Base-by-base conservation (phyloP, 2,888 invertebrate genomes). In the Tachina grossa region DNA sequence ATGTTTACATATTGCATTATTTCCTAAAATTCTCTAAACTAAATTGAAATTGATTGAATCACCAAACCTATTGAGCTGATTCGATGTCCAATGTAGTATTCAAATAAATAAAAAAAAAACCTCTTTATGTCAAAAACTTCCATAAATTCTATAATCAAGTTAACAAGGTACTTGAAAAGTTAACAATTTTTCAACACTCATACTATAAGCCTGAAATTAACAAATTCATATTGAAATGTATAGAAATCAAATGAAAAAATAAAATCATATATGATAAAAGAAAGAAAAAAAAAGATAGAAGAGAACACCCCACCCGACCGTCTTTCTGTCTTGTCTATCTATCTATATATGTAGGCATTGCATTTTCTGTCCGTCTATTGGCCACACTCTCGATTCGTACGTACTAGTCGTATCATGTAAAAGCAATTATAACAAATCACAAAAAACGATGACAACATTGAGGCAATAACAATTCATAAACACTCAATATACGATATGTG, bases 381-480 rank as follows among this genome's bases (percentile, higher is more conserved):
- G 59, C 61, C 71, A 69, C 53, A 78, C 65, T 22, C 16, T 22
- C 16, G 49, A 19, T 8, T 45, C 31, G 31, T 31, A 31, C 31
- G 31, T 31, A 22, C 1, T 22, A 31, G 11, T 59, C 65, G 49
- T 83, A 83, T 85, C 85, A 80, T 85, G 85, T 83, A 80, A 85
- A 85, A 88, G 61, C 89, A 87, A 53, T 87, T 84, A 83, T 79
- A 82, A 80, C 87, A 88, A 85, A 87, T 87, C 87, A 85, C 87
- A 77, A 79, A 84, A 84, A 81, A 87, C 83, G 84, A 83, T 80
- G 87, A 85, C 85, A 85, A 83, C 87, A 87, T 87, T 83, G 84
- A 77, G 74, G 84, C 83, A 84, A 87, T 87, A 87, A 87, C 87
- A 87, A 87, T 85, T 87, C 87, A 87, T 87, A 87, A 87, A 87